Percentiles rank a stretch among this genome's conserved stretches.
phyloP scores from a whole-genome alignment of 1,140 invertebrate species.

The Phthorimaea operculella region DNA sequence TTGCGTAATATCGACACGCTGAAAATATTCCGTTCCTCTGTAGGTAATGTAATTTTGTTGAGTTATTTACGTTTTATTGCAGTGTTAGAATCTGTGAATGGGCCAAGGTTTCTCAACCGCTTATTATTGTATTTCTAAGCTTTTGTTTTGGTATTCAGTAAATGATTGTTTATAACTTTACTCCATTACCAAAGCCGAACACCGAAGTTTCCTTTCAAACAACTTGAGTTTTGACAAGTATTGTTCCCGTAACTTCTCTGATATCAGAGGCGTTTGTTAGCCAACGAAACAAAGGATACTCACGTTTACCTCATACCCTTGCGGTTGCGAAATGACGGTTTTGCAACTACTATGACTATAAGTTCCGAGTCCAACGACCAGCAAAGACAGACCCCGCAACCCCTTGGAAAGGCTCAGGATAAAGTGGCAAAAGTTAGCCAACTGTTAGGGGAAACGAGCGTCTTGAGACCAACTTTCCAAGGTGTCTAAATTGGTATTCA shows the following conservation, averaged over 20 bases:
- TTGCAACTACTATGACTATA: conserved; percentile 35
- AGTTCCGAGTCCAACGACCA: conserved; percentile 23
- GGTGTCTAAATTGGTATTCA: conserved; percentile 40
- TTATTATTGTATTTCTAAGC: no score
- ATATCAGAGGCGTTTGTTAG: background rate
- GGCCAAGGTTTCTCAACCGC: no score
- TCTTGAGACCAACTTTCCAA: conserved; percentile 35
- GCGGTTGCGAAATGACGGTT: conserved; percentile 42
- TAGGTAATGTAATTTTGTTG: no score
- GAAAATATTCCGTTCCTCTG: no score
- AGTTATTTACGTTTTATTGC: no score
- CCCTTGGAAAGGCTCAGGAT: conserved; percentile 20
- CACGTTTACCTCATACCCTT: conserved; percentile 39
- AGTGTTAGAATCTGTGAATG: no score
- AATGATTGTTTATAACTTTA: no score
- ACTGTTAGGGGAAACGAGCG: conserved; percentile 33
- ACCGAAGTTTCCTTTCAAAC: no score
- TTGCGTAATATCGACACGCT: no score
- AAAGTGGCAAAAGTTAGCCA: conserved; percentile 33
- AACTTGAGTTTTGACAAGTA: background rate
- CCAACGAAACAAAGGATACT: conserved; percentile 40
- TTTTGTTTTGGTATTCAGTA: no score
- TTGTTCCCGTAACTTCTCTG: background rate
- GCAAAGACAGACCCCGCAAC: conserved; percentile 19
- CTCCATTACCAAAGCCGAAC: no score